Evolutionary conservation across 1,140 invertebrate genomes (phyloP).

Genomic region (Ostrea denselamellosa): DNA sequence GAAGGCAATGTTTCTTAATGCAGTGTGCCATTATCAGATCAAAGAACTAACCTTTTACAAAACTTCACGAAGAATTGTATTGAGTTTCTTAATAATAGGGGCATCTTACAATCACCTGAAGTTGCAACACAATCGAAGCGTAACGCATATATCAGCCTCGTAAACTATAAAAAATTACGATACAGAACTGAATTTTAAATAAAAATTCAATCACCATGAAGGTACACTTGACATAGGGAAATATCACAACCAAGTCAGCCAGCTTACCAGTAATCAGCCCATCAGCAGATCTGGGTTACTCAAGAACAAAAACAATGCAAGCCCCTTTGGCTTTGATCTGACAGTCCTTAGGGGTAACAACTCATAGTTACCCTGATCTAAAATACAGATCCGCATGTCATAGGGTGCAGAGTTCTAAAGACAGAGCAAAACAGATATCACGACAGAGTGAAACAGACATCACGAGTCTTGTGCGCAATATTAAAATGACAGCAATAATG

Average conservation of each 20-base stretch:
- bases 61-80: conserved; percentile 25
- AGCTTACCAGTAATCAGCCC: background rate
- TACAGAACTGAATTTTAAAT: conserved; percentile 34
- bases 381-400: background rate
- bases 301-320: background rate
- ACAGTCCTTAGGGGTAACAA: background rate
- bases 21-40: conserved; percentile 6
- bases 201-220: conserved; percentile 17
- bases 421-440: background rate
- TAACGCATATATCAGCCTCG: background rate
- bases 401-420: background rate
- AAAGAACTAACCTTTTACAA: conserved; percentile 8
- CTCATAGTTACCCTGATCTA: background rate
- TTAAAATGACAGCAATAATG: background rate
- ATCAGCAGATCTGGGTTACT: conserved; percentile 2
- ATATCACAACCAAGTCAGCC: background rate
- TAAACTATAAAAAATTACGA: conserved; percentile 4
- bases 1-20: conserved; percentile 1
- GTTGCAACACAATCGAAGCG: conserved; percentile 25
- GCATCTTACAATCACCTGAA: background rate
- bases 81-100: background rate
- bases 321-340: background rate
- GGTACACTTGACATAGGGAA: background rate
- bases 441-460: background rate
- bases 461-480: background rate